Conservation (phyloP, 2,113 vertebrate genomes). For the Hipposideros armiger region DNA sequence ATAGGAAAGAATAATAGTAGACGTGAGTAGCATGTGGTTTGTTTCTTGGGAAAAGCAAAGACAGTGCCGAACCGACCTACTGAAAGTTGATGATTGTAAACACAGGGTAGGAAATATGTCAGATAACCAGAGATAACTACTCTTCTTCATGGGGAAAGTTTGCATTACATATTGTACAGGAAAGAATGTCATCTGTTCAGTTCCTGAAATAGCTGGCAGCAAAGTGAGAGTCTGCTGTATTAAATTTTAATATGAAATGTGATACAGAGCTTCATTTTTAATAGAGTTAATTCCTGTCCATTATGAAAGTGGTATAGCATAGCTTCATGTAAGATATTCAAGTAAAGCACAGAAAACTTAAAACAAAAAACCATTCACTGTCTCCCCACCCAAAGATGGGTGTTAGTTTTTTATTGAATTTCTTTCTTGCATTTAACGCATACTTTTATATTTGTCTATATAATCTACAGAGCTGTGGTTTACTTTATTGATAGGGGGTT, state of each 20-base stretch:
- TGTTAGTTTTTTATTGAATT: not conserved
- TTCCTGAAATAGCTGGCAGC: not conserved
- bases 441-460: constrained; percentile 40
- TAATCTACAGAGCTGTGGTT: not conserved
- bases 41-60: not conserved
- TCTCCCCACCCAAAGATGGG: not conserved
- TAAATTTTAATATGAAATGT: not conserved
- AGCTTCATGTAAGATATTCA: not conserved
- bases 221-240: not conserved
- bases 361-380: not conserved
- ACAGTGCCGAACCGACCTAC: not conserved
- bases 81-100: not conserved
- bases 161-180: not conserved
- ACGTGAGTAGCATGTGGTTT: not conserved
- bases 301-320: not conserved
- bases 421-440: constrained; percentile 3
- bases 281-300: not conserved
- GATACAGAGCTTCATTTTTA: constrained; percentile 1
- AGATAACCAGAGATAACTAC: not conserved
- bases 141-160: not conserved
- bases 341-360: not conserved
- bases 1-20: not conserved
- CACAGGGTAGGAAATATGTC: not conserved
- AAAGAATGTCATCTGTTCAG: not conserved
- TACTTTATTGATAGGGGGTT: not conserved